Evolutionary conservation across 35 echinoderm and acorn worm species (phyloP), one percentile per base, ranked within the genome.

Genomic region (Apostichopus californicus): DNA sequence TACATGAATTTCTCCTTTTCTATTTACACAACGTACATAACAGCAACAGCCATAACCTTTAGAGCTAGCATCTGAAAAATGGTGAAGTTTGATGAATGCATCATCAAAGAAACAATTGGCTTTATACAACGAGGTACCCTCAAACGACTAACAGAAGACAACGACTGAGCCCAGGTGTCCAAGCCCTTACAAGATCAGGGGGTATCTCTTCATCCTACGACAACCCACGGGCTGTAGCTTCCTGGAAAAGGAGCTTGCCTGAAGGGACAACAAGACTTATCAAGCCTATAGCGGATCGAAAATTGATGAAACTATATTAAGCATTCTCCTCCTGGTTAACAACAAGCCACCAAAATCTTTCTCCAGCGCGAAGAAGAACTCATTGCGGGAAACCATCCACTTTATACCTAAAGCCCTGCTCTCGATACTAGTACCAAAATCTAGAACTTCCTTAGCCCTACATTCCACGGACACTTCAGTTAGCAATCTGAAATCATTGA

Each of bases 21-120:
- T 79, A 73, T 93, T 87, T 17, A 92, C 59, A 6, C 95, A 70
- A 17, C 92, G 56, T 3, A 96, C 23, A 57, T 95, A 94, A 13
- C 92, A 68, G 23, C 96, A 95, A 65, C 86, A 92, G 3, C 94
- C 96, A 78, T 95, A 95, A 2, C 93, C 89, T 15, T 79, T 56
- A 5, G 68, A 59, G 72, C 92, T 92, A 79, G 96, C 96, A 94
- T 98, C 96, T 23, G 83, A 94, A 72, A 98, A 98, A 61, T 98
- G 94, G 54, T 97, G 96, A 15, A 97, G 21, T 78, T 95, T 88
- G 10, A 86, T 63, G 4, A 23, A 5, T 7, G 21, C 56, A n/a
- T 55, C 68, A 12, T 77, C 13, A 10, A 64, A 89, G 4, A 22
- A 15, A 57, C 83, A 57, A 14, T 28, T 28, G 6, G 86, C 73